Evolutionary conservation across 2,888 invertebrate species (phyloP).

Genomic region (Geophilus truncorum): DNA sequence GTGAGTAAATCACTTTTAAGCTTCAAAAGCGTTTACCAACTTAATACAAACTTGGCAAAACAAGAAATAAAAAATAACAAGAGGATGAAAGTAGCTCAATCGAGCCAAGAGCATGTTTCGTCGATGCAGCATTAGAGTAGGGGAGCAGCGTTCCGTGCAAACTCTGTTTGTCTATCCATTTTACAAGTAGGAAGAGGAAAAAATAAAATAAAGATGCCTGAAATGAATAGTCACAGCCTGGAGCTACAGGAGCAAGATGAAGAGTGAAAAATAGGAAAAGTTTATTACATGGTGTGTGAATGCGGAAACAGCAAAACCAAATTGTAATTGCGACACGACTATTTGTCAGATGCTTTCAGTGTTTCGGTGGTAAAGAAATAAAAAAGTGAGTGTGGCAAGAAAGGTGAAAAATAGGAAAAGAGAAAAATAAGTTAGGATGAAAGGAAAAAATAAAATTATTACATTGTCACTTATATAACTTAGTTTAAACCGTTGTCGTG

Average conservation of each 20-base stretch:
- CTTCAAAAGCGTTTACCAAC: no score
- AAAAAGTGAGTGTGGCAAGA: no score
- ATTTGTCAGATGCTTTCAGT: not conserved
- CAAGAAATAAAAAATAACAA: not conserved
- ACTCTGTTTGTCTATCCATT: conserved; percentile 23
- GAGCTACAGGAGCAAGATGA: no score
- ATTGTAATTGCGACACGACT: no score
- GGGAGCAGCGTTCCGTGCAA: not conserved
- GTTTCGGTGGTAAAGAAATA: no score
- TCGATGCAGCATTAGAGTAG: not conserved
- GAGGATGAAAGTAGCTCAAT: not conserved
- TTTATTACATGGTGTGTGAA: not conserved
- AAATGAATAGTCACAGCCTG: not conserved
- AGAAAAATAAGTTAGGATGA: not conserved
- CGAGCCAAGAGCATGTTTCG: not conserved
- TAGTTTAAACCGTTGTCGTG: not conserved
- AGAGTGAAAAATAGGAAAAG: no score
- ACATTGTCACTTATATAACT: not conserved
- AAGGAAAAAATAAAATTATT: not conserved
- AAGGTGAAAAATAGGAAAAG: no score
- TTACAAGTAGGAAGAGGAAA: not conserved
- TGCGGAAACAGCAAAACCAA: not conserved
- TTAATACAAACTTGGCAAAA: not conserved
- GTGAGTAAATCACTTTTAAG: no score
- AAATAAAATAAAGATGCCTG: no score